Evolutionary conservation across 2,797 vertebrate genomes (phyloP).

Genomic region (Spinus olivaceus): DNA sequence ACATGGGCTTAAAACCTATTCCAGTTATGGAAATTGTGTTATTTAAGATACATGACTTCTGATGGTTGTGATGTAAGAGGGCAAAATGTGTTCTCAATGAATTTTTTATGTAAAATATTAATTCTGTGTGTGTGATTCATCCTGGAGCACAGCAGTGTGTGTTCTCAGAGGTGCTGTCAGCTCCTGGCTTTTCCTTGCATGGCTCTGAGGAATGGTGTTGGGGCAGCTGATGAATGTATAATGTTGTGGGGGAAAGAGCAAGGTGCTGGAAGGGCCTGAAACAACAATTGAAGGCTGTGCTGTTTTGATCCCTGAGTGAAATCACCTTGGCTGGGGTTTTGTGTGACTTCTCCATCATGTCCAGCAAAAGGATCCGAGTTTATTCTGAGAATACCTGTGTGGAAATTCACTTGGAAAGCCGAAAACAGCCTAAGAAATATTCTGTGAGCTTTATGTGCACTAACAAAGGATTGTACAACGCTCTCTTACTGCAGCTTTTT

Average conservation of each 20-base stretch:
- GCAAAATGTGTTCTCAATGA: not conserved
- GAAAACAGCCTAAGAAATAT: not conserved
- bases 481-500: not conserved
- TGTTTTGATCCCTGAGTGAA: not conserved
- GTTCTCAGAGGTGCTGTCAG: not conserved
- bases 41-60: accelerated
- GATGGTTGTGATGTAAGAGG: not conserved
- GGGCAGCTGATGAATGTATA: not conserved
- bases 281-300: not conserved
- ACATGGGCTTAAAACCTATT: accelerated
- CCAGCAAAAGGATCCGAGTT: not conserved
- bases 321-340: not conserved
- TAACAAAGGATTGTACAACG: not conserved
- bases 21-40: not conserved
- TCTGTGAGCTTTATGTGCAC: not conserved
- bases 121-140: not conserved
- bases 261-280: not conserved
- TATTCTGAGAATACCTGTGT: accelerated
- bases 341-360: accelerated
- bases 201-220: not conserved
- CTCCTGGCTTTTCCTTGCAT: not conserved
- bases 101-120: not conserved
- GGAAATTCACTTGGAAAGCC: not conserved
- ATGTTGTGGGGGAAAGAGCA: not conserved
- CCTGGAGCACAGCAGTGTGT: accelerated